A percentile compares a stretch with the other conserved stretches of the same genome.
These are phyloP conservation scores for Peromyscus aztecus DNA, from an alignment of 2,797 vertebrate genomes.

Conservation along the genomic window DNA sequence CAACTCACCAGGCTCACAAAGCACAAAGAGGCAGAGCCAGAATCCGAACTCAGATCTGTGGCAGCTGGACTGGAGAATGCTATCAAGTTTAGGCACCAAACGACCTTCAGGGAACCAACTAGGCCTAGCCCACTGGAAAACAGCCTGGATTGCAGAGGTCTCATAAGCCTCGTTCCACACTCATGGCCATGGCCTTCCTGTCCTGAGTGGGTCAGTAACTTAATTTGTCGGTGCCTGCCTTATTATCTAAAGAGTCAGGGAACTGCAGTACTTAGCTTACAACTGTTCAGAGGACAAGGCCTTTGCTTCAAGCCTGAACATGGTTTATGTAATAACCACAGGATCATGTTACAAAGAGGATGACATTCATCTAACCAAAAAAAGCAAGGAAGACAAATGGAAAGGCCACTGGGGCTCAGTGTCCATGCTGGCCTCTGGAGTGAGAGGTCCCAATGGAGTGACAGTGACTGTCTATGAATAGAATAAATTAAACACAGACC, in stretches of 20 bases:
- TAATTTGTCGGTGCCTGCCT: background rate
- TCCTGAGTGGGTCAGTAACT: background rate
- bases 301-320: constrained; percentile 23
- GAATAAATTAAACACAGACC: constrained; percentile 4
- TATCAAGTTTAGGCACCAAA: background rate
- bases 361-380: constrained; percentile 42
- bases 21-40: background rate
- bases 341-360: constrained; percentile 32
- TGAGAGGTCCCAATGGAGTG: background rate
- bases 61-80: background rate
- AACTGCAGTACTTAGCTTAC: background rate
- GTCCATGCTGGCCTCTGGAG: background rate
- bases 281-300: background rate
- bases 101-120: background rate
- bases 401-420: background rate
- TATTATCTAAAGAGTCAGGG: background rate
- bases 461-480: background rate
- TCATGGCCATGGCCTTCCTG: background rate
- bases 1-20: constrained; percentile 1
- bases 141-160: background rate
- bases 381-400: constrained; percentile 44
- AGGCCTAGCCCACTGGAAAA: background rate
- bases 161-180: background rate
- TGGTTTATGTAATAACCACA: background rate
- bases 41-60: background rate